A percentile compares a stretch with the other conserved stretches of the same genome.
Evolutionary conservation across 1,140 invertebrate species (phyloP).

Genomic region (Nasonia vitripennis): DNA sequence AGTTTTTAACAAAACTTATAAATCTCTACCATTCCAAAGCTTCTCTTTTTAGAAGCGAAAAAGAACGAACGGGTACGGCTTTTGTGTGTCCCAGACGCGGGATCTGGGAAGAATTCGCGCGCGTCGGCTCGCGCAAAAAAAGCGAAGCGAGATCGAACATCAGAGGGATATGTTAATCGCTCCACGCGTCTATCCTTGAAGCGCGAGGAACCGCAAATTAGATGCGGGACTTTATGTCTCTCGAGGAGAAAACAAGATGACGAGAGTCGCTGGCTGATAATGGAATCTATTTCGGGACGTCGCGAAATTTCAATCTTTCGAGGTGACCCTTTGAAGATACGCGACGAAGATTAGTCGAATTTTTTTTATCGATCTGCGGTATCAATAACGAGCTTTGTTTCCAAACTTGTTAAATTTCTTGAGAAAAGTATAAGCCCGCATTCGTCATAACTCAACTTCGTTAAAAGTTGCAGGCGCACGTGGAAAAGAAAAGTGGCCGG

Average conservation of each 20-base stretch:
- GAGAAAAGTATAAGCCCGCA: too few species aligned
- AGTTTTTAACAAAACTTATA: too few species aligned
- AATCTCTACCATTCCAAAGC: background rate
- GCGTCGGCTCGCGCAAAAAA: background rate
- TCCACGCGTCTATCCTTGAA: constrained; percentile 28
- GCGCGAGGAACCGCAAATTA: constrained; percentile 42
- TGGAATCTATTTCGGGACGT: background rate
- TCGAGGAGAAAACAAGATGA: background rate
- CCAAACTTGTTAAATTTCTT: too few species aligned
- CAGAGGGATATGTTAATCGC: constrained; percentile 35
- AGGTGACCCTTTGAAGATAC: background rate
- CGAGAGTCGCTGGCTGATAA: background rate
- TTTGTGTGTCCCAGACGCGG: constrained; percentile 34
- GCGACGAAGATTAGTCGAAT: background rate
- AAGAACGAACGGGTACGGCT: background rate
- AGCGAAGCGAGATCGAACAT: constrained; percentile 15
- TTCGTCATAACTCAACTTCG: too few species aligned
- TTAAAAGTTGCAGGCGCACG: too few species aligned
- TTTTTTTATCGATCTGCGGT: too few species aligned
- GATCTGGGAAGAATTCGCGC: constrained; percentile 29
- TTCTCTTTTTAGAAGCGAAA: background rate
- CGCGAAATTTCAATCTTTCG: constrained; percentile 15
- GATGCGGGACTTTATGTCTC: constrained; percentile 39
- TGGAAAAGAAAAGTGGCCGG: too few species aligned
- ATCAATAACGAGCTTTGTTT: too few species aligned